phyloP scores from a whole-genome alignment of 2,888 invertebrate genomes.

The Mystacides longicornis region DNA sequence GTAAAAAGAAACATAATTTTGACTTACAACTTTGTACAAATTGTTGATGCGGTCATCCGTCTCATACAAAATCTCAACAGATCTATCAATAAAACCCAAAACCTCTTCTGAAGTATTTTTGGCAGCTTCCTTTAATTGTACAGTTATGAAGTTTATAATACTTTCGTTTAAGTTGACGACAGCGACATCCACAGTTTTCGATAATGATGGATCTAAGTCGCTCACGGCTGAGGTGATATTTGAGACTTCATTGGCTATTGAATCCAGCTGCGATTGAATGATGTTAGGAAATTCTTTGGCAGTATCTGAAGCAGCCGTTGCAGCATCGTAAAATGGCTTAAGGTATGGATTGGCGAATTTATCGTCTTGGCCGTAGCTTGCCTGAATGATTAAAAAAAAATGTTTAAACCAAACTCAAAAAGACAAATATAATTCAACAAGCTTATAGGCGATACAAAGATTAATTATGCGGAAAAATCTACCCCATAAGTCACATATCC shows the following conservation, averaged over 20 bases:
- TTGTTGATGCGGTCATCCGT: not conserved
- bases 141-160: not conserved
- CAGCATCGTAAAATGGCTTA: not conserved
- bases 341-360: not conserved
- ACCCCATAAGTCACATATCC: too few relatives aligned
- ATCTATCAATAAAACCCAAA: not conserved
- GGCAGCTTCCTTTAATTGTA: not conserved
- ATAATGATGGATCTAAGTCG: not conserved
- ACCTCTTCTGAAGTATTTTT: not conserved
- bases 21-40: not conserved
- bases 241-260: not conserved
- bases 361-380: not conserved
- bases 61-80: not conserved
- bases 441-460: too few relatives aligned
- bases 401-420: too few relatives aligned
- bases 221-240: not conserved
- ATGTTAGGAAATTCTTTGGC: not conserved
- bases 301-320: not conserved
- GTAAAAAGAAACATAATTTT: not conserved
- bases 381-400: not conserved
- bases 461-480: too few relatives aligned
- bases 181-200: not conserved
- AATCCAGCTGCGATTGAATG: not conserved
- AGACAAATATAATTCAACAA: too few relatives aligned
- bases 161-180: not conserved